phyloP scores from a whole-genome alignment of 2,888 invertebrate genomes.

The Elegia similella region DNA sequence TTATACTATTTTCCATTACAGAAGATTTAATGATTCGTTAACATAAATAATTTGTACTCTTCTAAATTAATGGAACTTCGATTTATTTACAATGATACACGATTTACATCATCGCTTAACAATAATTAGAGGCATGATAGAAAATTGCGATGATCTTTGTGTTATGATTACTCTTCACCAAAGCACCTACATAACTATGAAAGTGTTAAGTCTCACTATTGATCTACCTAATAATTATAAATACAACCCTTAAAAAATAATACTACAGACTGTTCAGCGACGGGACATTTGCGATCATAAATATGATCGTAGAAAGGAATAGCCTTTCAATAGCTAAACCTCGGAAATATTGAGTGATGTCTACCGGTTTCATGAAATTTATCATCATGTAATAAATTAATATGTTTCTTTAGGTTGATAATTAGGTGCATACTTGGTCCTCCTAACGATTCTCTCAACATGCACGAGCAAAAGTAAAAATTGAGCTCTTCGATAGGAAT shows the following conservation, averaged over 20 bases:
- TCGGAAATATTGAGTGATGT: constrained; percentile 22
- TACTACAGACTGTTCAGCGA: constrained; percentile 56
- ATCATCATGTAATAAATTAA: constrained; percentile 8
- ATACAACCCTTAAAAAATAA: constrained; percentile 59
- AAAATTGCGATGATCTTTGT: constrained; percentile 42
- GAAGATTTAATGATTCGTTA: constrained; percentile 31
- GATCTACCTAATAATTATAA: constrained; percentile 46
- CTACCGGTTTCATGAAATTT: constrained; percentile 18
- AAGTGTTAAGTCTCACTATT: constrained; percentile 66
- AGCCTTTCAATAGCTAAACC: constrained; percentile 34
- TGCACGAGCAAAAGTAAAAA: constrained; percentile 22
- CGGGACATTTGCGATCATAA: constrained; percentile 36
- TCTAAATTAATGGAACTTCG: constrained; percentile 71
- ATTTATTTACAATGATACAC: constrained; percentile 65
- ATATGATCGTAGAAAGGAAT: constrained; percentile 23
- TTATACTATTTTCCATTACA: constrained; percentile 6
- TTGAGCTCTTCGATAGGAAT: constrained; percentile 47
- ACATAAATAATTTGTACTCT: constrained; percentile 77
- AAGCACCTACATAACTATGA: constrained; percentile 54
- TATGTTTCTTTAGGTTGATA: constrained; percentile 12
- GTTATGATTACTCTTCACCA: constrained; percentile 42
- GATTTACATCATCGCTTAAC: constrained; percentile 45
- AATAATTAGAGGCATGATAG: constrained; percentile 44
- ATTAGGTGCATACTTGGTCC: constrained; percentile 35
- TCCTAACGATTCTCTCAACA: constrained; percentile 31